Percentiles rank a stretch among this genome's conserved stretches.
phyloP scores from a whole-genome alignment of 2,113 vertebrate species.

The Gopherus flavomarginatus region DNA sequence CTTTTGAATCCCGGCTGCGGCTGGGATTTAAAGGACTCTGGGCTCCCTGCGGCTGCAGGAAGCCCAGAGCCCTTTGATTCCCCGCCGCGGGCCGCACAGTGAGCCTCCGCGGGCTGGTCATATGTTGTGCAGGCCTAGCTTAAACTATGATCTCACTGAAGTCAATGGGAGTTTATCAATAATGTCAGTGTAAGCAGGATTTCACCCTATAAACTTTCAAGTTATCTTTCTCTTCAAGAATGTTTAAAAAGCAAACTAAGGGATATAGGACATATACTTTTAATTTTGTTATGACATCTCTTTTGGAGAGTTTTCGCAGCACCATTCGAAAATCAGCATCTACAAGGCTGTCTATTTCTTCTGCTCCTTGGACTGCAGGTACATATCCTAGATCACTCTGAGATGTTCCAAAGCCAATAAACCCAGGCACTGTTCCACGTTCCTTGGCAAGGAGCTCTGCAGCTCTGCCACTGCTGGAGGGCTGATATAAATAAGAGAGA shows the following conservation, averaged over 20 bases:
- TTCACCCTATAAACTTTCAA: neutral
- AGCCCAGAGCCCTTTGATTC: too few species aligned
- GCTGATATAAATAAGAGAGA: constrained; percentile 77
- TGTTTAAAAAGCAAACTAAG: neutral
- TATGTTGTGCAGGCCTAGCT: neutral
- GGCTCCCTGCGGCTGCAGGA: too few species aligned
- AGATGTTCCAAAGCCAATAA: constrained; percentile 92
- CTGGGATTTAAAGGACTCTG: too few species aligned
- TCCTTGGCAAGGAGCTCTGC: constrained; percentile 94
- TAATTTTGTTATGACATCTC: constrained; percentile 92
- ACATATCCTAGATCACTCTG: constrained; percentile 92
- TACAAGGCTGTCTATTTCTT: constrained; percentile 95
- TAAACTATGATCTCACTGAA: neutral
- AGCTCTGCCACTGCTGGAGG: constrained; percentile 94
- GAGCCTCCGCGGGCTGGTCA: too few species aligned
- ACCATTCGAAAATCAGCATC: constrained; percentile 97
- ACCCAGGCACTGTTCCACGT: constrained; percentile 91
- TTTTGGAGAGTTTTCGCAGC: constrained; percentile 94
- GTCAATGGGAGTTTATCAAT: neutral
- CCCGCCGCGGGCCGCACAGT: too few species aligned
- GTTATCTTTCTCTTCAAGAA: neutral
- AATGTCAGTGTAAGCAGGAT: neutral
- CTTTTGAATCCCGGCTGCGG: too few species aligned
- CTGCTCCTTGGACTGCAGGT: constrained; percentile 93
- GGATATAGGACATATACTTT: constrained; percentile 82